phyloP scores from a whole-genome alignment of 2,113 vertebrate genomes.

The Isurus oxyrinchus region DNA sequence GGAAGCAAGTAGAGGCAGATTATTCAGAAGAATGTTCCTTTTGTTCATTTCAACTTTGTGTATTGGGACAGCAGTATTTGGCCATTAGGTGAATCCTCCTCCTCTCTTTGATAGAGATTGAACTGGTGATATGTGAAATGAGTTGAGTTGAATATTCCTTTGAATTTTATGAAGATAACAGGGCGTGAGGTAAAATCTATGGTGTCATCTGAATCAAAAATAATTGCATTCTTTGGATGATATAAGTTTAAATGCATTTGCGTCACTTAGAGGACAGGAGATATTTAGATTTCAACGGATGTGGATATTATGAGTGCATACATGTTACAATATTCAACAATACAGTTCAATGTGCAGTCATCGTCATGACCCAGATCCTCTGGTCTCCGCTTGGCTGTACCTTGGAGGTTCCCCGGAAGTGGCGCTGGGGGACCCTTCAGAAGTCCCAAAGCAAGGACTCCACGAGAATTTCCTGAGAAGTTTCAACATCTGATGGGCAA shows the following conservation, averaged over 20 bases:
- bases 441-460: too few relatives aligned
- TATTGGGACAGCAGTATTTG: not conserved
- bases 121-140: not conserved
- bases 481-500: too few relatives aligned
- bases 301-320: not conserved
- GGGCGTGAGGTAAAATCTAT: not conserved
- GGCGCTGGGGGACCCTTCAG: too few relatives aligned
- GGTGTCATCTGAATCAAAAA: not conserved
- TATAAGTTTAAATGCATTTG: not conserved
- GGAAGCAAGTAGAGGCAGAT: not conserved
- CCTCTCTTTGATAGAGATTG: not conserved
- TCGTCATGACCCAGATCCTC: not conserved
- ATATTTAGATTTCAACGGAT: not conserved
- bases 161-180: not conserved
- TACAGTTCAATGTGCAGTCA: not conserved
- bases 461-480: too few relatives aligned
- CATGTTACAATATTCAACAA: not conserved
- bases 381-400: not conserved
- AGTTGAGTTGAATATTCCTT: not conserved
- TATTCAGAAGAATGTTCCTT: not conserved
- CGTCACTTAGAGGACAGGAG: not conserved
- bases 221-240: not conserved
- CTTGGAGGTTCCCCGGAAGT: too few relatives aligned
- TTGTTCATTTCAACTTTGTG: not conserved
- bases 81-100: not conserved